These are phyloP conservation scores for Alauda arvensis DNA, from an alignment of 2,797 vertebrate genomes.

Conservation along the genomic window DNA sequence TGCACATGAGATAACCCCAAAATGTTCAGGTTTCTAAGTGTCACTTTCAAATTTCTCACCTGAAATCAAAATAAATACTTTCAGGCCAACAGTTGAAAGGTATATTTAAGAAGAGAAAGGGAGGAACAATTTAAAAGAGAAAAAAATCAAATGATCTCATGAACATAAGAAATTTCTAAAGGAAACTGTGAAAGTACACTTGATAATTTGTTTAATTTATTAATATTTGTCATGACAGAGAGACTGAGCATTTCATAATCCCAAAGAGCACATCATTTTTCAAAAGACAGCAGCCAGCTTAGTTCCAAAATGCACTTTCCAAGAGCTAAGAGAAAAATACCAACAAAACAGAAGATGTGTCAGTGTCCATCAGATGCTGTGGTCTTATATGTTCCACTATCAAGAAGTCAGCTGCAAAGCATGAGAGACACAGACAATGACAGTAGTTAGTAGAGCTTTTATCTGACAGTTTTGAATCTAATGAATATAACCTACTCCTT, in stretches of 20 bases:
- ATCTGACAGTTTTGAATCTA: neutral
- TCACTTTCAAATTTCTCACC: neutral
- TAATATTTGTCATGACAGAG: neutral
- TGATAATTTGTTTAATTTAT: neutral
- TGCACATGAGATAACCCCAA: neutral
- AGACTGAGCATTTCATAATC: neutral
- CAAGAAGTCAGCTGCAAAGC: neutral
- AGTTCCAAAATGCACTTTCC: neutral
- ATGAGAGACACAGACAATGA: neutral
- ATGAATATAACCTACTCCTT: neutral
- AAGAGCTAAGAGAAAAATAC: neutral
- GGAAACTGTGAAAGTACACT: neutral
- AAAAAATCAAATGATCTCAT: neutral
- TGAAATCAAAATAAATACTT: neutral
- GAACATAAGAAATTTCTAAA: neutral
- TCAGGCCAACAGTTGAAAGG: neutral
- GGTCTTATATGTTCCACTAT: neutral
- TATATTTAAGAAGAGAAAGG: neutral
- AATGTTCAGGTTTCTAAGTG: neutral
- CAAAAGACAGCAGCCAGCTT: neutral
- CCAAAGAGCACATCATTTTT: neutral
- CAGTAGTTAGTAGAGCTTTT: neutral
- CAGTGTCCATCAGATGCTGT: neutral
- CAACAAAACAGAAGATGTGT: accelerated
- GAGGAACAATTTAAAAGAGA: neutral